Evolutionary conservation across 2,797 vertebrate genomes (phyloP), one percentile per base, ranked within the genome.

Genomic region (Serranus cabrilla): DNA sequence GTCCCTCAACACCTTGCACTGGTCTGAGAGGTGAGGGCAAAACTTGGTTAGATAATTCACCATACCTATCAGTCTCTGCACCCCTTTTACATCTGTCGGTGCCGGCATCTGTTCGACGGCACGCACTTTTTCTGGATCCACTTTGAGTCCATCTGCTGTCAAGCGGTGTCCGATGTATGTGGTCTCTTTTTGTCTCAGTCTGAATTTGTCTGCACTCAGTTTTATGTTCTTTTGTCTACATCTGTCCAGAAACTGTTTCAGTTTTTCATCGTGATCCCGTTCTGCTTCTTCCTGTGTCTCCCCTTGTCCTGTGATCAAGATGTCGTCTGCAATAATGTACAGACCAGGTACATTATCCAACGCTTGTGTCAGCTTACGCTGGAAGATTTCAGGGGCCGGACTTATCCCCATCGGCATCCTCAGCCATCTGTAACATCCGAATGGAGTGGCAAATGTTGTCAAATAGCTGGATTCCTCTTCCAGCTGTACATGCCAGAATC

Each of bases 291-390:
- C 58, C 45, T 40, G 27, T 59, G 39, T 80, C 21, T 71, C 43
- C n/a, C 66, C 42, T 58, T 79, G 39, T n/a, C 76, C 55, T 51
- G 59, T 74, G 37, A 78, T 79, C 23, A 79, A 17, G 1, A 86
- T 42, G 34, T 80, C 13, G 46, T 81, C 61, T 2, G 71, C 57
- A 27, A 67, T 85, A 17, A 71, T 72, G 14, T 75, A 72, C 3
- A 77, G 51, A 52, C 71, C 52, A 23, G 40, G 43, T 1, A 78
- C 3, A 11, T 39, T 1, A 0, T 62, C 62, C 6, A 42, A 27
- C 1, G 21, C 67, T 42, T 76, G 16, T 45, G 43, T 76, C 12
- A 73, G 59, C 46, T 68, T 85, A 7, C 46, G 9, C 65, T 73
- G 80, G 56, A 86, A 86, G 2, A 71, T 37, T 9, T 87, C 80